Conservation (phyloP, 2,888 invertebrate genomes). For the Anodontia alba region DNA sequence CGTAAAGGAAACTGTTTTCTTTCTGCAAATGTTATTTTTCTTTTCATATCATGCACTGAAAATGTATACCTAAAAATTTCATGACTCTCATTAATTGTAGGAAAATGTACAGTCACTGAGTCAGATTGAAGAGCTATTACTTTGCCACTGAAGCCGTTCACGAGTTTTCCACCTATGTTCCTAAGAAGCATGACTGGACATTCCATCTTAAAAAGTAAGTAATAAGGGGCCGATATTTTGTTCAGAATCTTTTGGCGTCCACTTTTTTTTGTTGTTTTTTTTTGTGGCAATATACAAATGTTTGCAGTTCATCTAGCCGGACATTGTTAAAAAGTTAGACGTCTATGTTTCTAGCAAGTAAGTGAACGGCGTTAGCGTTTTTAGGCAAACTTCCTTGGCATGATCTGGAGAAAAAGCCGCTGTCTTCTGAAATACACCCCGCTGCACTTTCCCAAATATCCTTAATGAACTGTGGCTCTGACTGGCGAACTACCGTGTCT, state of each 20-base stretch:
- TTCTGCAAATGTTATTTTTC: constrained; percentile 17
- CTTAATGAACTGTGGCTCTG: neutral
- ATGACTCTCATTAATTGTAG: neutral
- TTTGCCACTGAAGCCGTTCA: constrained; percentile 44
- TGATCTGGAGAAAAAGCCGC: neutral
- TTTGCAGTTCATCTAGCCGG: neutral
- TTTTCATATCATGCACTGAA: constrained; percentile 8
- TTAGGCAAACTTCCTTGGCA: neutral
- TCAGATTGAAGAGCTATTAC: constrained; percentile 13
- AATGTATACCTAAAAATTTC: constrained; percentile 22
- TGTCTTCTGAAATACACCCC: neutral
- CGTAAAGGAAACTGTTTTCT: constrained; percentile 37
- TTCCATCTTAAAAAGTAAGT: constrained; percentile 37
- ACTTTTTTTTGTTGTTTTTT: constrained; percentile 26
- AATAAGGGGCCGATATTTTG: constrained; percentile 33
- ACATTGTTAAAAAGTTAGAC: neutral
- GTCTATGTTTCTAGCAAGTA: neutral
- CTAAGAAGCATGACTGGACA: constrained; percentile 46
- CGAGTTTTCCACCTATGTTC: constrained; percentile 42
- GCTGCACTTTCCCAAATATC: neutral
- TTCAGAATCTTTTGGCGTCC: constrained; percentile 34
- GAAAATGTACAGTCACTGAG: constrained; percentile 19
- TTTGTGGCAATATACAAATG: neutral
- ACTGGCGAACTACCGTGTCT: neutral
- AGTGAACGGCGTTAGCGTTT: neutral